Evolutionary conservation across 2,797 vertebrate species (phyloP).

Genomic region (Brachymystax lenok): DNA sequence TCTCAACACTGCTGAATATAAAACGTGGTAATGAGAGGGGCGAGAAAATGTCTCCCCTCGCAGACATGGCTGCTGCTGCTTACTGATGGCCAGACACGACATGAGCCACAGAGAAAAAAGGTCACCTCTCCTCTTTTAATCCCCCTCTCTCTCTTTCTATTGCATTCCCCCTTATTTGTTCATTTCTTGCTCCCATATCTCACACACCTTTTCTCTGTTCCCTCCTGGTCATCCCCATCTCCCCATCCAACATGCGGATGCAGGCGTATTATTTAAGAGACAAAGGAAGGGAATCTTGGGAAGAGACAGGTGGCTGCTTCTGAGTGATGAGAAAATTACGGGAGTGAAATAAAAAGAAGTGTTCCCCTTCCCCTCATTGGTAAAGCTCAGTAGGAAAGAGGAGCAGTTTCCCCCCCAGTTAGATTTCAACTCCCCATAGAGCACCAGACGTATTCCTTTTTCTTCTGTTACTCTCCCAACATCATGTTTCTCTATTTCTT

Average conservation of each 20-base stretch:
- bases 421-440: conserved; percentile 66
- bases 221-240: conserved; percentile 16
- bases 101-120: conserved; percentile 62
- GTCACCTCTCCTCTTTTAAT: conserved; percentile 65
- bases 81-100: conserved; percentile 58
- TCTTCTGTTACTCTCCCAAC: conserved; percentile 53
- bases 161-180: conserved; percentile 27
- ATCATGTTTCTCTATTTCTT: conserved; percentile 75
- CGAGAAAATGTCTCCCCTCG: conserved; percentile 79
- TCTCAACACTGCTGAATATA: conserved; percentile 75
- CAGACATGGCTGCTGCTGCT: conserved; percentile 70
- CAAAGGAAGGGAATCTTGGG: conserved; percentile 73
- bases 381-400: conserved; percentile 64
- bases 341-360: conserved; percentile 72
- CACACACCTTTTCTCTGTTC: not conserved
- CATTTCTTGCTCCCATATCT: conserved; percentile 41
- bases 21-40: conserved; percentile 72
- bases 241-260: conserved; percentile 59
- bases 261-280: conserved; percentile 77
- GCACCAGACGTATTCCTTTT: conserved; percentile 65
- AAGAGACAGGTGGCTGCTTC: conserved; percentile 73
- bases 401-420: conserved; percentile 38
- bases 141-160: conserved; percentile 22
- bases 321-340: conserved; percentile 79
- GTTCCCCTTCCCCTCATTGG: conserved; percentile 54